Evolutionary conservation across 1,140 invertebrate genomes (phyloP).

Genomic region (Batillaria attramentaria): DNA sequence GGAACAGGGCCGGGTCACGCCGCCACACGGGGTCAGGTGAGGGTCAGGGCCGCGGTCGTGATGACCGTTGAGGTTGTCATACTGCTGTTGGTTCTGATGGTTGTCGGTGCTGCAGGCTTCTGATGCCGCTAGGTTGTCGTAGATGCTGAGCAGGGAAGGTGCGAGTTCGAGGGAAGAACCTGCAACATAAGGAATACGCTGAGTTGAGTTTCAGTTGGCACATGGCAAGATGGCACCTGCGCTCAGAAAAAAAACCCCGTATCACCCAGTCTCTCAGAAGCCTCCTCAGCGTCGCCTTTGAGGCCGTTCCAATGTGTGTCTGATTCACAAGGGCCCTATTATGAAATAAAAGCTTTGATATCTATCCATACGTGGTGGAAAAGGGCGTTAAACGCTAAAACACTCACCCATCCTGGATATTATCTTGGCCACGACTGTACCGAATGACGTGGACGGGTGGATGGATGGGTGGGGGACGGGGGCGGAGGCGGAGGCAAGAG

Average conservation of each 20-base stretch:
- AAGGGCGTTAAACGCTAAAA: too few species aligned
- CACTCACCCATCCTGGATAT: too few species aligned
- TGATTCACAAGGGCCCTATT: background rate
- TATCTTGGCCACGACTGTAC: too few species aligned
- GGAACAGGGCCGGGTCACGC: constrained; percentile 1
- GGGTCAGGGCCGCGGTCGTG: constrained; percentile 9
- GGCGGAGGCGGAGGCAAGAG: too few species aligned
- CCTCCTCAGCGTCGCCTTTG: background rate
- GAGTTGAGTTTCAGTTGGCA: background rate
- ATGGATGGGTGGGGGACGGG: too few species aligned
- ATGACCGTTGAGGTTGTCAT: constrained; percentile 31
- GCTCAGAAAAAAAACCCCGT: background rate
- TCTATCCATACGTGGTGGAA: background rate
- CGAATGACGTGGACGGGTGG: too few species aligned
- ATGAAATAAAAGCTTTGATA: background rate
- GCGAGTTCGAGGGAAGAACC: constrained; percentile 79
- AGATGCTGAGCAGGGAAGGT: constrained; percentile 79
- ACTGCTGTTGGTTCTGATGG: background rate
- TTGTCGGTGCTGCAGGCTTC: constrained; percentile 11
- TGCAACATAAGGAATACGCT: constrained; percentile 73
- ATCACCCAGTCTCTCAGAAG: constrained; percentile 10
- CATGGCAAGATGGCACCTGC: background rate
- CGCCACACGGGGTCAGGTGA: constrained; percentile 20
- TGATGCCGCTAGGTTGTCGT: constrained; percentile 74
- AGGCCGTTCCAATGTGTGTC: background rate